Percentiles rank a stretch among this genome's conserved stretches.
Conservation (phyloP, 2,888 invertebrate genomes). For the Campopleginae sp. region DNA sequence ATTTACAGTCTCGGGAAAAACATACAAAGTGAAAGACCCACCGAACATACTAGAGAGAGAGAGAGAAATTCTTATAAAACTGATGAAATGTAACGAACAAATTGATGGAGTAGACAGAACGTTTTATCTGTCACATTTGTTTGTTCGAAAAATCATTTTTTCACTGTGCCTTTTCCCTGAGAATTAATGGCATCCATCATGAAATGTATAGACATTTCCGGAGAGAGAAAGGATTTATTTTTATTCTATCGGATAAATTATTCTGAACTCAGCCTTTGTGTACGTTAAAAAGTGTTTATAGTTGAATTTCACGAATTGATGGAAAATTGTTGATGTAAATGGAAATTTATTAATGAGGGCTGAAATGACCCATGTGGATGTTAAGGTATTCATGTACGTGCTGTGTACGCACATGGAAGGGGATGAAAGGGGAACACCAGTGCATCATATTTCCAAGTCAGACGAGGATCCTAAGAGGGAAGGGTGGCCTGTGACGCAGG, state of each 20-base stretch:
- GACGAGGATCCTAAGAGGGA: slow-evolving; percentile 32
- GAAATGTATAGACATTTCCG: not conserved
- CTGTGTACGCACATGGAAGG: not conserved
- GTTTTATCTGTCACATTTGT: too few relatives aligned
- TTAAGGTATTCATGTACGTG: not conserved
- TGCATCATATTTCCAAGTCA: slow-evolving; percentile 78
- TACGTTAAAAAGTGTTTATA: not conserved
- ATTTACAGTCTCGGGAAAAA: not conserved
- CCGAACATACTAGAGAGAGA: not conserved
- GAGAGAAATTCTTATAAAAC: too few relatives aligned
- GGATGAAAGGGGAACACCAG: slow-evolving; percentile 67
- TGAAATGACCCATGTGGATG: slow-evolving; percentile 8
- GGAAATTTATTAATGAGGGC: not conserved
- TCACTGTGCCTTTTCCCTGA: too few relatives aligned
- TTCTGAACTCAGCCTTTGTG: not conserved
- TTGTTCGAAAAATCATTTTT: not conserved
- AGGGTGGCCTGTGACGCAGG: slow-evolving; percentile 62
- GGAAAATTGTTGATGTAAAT: not conserved
- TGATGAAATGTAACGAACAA: too few relatives aligned
- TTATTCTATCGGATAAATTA: not conserved
- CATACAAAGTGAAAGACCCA: not conserved
- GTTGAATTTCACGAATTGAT: not conserved
- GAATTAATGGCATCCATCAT: too few relatives aligned
- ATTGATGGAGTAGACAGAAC: too few relatives aligned
- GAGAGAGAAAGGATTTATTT: not conserved